Evolutionary conservation across 2,113 vertebrate species (phyloP), one percentile per base, ranked within the genome.

Genomic region (Cavia porcellus): DNA sequence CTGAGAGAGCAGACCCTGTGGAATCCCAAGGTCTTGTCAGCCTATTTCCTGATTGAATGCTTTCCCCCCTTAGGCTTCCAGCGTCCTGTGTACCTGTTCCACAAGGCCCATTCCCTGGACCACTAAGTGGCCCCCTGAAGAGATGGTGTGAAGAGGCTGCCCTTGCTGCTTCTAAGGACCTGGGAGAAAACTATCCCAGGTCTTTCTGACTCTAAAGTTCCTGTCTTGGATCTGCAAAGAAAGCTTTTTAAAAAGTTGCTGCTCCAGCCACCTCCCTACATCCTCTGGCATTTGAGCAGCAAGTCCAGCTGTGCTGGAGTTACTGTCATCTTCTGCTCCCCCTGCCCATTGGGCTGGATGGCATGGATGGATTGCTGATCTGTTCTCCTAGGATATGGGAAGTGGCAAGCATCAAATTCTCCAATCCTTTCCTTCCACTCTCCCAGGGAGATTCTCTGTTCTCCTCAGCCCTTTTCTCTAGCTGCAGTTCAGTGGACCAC

Each of bases 21-120:
- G 52, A 64, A 35, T 77, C 42, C 24, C 52, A 45, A 42, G n/a
- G n/a, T 79, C 57, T 61, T 86, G 30, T 19, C 89, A 88, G 2
- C 61, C 80, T 85, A 17, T 64, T 17, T 90, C 28, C n/a, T 97
- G 28, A 95, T 30, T 87, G 22, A 20, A 72, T 45, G 14, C 4
- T 79, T 15, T 79, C 3, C 1, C 86, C 1, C 86, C 45, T n/a
- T 97, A 99, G 99, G 99, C 62, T 98, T 98, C 97, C 99, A 99
- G 97, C 98, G 99, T 94, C 98, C 99, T 1, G 97, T 99, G 90
- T 99, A 99, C 96, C 98, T 99, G 96, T 99, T 99, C 95, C 99
- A 99, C 97, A 99, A 99, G 98, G 98, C 98, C 90, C 87, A n/a
- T 11, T 95, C 97, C 87, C 96, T 97, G 88, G 96, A 92, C 97